Conservation (phyloP, 2,797 vertebrate genomes). For the Xenops minutus region DNA sequence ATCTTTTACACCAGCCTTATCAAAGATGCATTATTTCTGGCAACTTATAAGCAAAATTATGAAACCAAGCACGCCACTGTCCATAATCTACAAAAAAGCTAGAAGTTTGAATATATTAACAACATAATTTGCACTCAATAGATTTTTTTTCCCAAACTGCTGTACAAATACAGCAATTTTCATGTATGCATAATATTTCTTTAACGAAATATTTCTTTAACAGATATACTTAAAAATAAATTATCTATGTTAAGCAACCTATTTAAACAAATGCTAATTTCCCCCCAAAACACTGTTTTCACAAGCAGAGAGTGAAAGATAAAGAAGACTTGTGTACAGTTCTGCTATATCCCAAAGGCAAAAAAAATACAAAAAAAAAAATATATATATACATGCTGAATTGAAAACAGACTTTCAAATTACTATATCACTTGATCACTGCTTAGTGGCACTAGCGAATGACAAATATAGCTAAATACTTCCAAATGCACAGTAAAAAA, state of each 20-base stretch:
- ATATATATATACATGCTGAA: conserved; percentile 5
- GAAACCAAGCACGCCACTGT: not conserved
- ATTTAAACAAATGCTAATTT: conserved; percentile 25
- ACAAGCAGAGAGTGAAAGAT: not conserved
- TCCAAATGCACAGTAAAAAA: conserved; percentile 84
- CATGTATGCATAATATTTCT: not conserved
- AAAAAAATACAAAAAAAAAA: not conserved
- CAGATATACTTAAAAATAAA: conserved; percentile 4
- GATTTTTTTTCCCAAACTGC: not conserved
- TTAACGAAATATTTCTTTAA: not conserved
- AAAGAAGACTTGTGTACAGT: not conserved
- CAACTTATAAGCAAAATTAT: not conserved
- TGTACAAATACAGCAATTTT: not conserved
- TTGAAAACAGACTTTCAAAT: conserved; percentile 69
- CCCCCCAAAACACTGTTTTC: not conserved
- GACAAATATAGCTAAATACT: conserved; percentile 88
- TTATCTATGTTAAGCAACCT: not conserved
- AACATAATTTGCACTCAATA: not conserved
- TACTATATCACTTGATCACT: conserved; percentile 72
- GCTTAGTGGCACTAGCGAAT: conserved; percentile 72
- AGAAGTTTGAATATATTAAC: not conserved
- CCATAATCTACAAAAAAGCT: not conserved
- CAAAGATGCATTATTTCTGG: conserved; percentile 3
- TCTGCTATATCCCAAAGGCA: not conserved
- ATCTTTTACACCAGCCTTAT: not conserved